Conservation (phyloP, 2,113 vertebrate species). For the Larimichthys polyactis region DNA sequence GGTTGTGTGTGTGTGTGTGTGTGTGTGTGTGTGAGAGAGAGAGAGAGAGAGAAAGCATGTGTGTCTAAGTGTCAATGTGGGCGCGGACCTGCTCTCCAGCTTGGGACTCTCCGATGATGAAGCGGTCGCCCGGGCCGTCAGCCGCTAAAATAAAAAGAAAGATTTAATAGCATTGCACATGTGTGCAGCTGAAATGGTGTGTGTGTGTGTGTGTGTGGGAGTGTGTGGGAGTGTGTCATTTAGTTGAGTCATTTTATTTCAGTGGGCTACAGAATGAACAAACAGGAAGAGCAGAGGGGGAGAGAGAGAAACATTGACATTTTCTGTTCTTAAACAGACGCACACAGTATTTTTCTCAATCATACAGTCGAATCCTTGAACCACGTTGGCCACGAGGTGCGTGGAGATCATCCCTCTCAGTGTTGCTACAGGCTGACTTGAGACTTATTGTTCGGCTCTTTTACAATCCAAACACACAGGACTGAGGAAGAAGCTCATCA, state of each 20-base stretch:
- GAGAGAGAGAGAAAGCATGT: neutral
- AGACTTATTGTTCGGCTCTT: neutral
- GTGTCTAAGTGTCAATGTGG: slow-evolving; percentile 29
- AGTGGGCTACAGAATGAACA: slow-evolving; percentile 36
- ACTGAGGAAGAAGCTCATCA: neutral
- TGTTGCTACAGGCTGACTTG: neutral
- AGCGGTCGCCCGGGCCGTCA: slow-evolving; percentile 97
- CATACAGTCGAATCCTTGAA: neutral
- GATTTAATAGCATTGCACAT: slow-evolving; percentile 43
- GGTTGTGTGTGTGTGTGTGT: slow-evolving; percentile 16
- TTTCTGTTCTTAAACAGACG: slow-evolving; percentile 14
- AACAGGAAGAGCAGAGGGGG: slow-evolving; percentile 12
- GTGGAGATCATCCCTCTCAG: neutral
- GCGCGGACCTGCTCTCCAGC: slow-evolving; percentile 95
- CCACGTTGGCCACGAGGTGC: neutral
- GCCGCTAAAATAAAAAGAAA: slow-evolving; percentile 88
- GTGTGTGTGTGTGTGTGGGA: neutral
- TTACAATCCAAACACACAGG: neutral
- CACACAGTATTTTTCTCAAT: neutral
- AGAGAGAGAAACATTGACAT: slow-evolving; percentile 11
- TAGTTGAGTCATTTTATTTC: slow-evolving; percentile 51
- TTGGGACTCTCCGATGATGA: slow-evolving; percentile 99
- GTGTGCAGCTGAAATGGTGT: slow-evolving; percentile 12
- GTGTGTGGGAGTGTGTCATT: slow-evolving; percentile 36
- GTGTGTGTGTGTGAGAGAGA: neutral